Evolutionary conservation across 2,113 vertebrate genomes (phyloP).

Genomic region (crab-eating macaque (Macaca fascicularis)): T2T-MFA8v1.1 NC_088376.1:120601501-120602000

Average conservation of each 20-base stretch:
- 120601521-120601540: slow-evolving; percentile 11
- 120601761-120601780: neutral
- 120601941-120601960: neutral
- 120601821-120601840: neutral
- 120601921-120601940: neutral
- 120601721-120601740: neutral
- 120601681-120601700: neutral
- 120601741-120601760: neutral
- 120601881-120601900: slow-evolving; percentile 18
- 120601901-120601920: neutral
- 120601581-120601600: neutral
- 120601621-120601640: neutral
- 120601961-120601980: neutral
- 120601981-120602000: slow-evolving; percentile 27
- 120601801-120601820: neutral
- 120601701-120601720: neutral
- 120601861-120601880: slow-evolving; percentile 1
- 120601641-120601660: neutral
- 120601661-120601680: neutral
- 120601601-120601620: neutral
- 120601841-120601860: neutral
- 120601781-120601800: neutral
- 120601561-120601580: slow-evolving; percentile 19
- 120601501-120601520: neutral
- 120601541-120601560: neutral